These are phyloP conservation scores for Ostrea edulis DNA, from an alignment of 1,140 invertebrate species.

Conservation along the genomic window DNA sequence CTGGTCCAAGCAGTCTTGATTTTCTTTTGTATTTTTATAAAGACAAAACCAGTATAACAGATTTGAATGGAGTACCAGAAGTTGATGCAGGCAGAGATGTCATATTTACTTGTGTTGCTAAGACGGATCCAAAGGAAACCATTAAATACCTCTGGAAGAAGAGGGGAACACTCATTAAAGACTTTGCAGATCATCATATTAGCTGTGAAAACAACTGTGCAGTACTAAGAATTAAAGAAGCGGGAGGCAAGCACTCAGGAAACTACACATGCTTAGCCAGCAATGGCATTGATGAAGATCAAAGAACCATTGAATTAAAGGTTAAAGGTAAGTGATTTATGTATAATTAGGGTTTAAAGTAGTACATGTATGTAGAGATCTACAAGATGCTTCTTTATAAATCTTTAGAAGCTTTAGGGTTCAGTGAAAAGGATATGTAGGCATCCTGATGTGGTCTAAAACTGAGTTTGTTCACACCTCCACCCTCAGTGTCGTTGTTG, in stretches of 20 bases:
- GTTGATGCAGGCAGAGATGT: constrained; percentile 23
- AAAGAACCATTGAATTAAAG: constrained; percentile 54
- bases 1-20: too few relatives aligned
- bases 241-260: constrained; percentile 62
- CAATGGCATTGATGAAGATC: constrained; percentile 65
- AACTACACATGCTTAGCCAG: constrained; percentile 68
- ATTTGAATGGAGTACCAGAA: neutral
- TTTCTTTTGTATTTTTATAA: neutral
- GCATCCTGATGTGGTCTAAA: too few relatives aligned
- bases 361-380: too few relatives aligned
- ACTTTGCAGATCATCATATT: neutral
- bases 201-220: constrained; percentile 43
- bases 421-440: neutral
- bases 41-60: constrained; percentile 17
- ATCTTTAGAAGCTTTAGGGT: too few relatives aligned
- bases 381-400: too few relatives aligned
- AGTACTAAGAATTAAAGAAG: constrained; percentile 54
- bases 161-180: constrained; percentile 50
- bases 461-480: too few relatives aligned
- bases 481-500: too few relatives aligned
- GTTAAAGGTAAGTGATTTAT: constrained; percentile 63
- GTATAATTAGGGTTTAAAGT: too few relatives aligned
- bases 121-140: constrained; percentile 59
- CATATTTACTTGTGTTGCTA: constrained; percentile 61
- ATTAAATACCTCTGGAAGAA: constrained; percentile 61